These are phyloP conservation scores for Laterallus jamaicensis DNA, from an alignment of 2,113 vertebrate species.

Conservation along the genomic window DNA sequence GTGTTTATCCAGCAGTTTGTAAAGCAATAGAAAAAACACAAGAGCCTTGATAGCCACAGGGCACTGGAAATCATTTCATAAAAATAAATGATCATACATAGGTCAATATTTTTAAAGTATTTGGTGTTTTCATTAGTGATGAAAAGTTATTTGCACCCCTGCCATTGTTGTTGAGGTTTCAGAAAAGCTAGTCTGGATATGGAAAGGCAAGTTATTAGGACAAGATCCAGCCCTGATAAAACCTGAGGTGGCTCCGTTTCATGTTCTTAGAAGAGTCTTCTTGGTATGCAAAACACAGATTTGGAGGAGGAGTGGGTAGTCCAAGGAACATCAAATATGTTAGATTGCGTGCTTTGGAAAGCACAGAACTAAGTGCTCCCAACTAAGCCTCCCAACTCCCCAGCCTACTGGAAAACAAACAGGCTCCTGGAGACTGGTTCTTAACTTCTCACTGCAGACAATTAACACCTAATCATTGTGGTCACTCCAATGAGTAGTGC, in stretches of 20 bases:
- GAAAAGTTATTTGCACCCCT: neutral
- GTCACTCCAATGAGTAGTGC: neutral
- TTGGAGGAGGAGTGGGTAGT: neutral
- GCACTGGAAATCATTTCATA: neutral
- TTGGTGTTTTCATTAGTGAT: too few species aligned
- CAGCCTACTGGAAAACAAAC: neutral
- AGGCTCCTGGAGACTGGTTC: neutral
- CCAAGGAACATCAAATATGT: neutral
- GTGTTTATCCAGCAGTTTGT: neutral
- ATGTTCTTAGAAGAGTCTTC: neutral
- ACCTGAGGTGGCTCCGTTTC: neutral
- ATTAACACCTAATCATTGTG: neutral
- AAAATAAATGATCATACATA: neutral
- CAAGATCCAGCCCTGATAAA: neutral
- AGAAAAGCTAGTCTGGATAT: neutral
- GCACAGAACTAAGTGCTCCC: too few species aligned
- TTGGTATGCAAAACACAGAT: neutral
- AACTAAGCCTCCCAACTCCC: neutral
- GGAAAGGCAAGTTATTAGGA: neutral
- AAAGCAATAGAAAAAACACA: neutral
- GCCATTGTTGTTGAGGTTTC: neutral
- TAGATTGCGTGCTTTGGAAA: neutral
- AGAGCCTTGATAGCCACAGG: neutral
- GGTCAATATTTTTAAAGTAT: neutral
- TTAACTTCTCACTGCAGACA: neutral